Base-by-base conservation (phyloP, 2,888 invertebrate genomes). In the Mythimna albipuncta region DNA sequence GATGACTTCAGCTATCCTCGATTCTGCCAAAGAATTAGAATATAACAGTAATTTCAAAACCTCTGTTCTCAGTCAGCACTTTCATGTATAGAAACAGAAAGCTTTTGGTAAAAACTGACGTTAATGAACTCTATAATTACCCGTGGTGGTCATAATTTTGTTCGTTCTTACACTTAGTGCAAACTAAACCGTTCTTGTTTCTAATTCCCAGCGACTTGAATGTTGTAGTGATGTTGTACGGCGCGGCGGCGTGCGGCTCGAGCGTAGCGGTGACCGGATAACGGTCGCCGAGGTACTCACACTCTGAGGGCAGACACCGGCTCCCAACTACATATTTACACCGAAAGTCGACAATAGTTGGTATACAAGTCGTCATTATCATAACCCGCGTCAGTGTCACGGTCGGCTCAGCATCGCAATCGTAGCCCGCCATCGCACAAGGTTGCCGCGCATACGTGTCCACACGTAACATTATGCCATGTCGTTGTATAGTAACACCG, bases 251-350 rank as follows among this genome's bases (percentile, higher is more conserved):
- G 81, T 58, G 69, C 68, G 72, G 77, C 79, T 77, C 83, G 85
- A 44, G 90, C 90, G 86, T 93, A 94, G 94, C 94, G 94, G 94
- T 93, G 94, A 94, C 94, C 92, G 94, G 89, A 90, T 95, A 95
- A 95, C 95, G 95, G 95, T 94, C 91, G 77, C 84, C 65, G 87
- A 91, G 90, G 92, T 93, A 93, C 92, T 89, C 90, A 88, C 89
- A 90, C 90, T 89, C 88, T 77, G 90, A 94, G 93, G 93, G 93
- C 92, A 91, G 84, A 83, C 87, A 83, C 85, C 82, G 82, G 80
- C 88, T 89, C 84, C 87, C 84, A 83, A 83, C 85, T 79, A 80
- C 85, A 89, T 88, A 89, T 91, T 90, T 88, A 87, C 88, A 84
- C 89, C 89, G 87, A 92, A 93, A 89, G 90, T 85, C 85, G 77